phyloP scores from a whole-genome alignment of 1,140 invertebrate species.

The Brachionus angularis region DNA sequence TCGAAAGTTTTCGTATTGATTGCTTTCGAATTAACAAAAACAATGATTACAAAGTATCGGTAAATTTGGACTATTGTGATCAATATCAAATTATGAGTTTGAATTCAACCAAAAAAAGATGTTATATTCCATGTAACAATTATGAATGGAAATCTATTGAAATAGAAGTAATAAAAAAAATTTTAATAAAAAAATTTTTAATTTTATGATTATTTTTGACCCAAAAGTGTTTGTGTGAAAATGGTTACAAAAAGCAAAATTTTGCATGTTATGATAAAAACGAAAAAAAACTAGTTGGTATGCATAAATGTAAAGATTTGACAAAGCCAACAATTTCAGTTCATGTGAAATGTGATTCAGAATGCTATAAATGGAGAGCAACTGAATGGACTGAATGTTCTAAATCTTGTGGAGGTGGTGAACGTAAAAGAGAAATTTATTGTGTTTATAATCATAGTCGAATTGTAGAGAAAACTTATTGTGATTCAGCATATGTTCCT shows the following conservation, averaged over 20 bases:
- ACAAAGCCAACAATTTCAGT: background rate
- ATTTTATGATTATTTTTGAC: background rate
- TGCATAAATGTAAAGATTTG: background rate
- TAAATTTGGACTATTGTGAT: conserved; percentile 21
- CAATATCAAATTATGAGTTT: background rate
- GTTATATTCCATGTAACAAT: conserved; percentile 10
- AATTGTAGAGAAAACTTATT: background rate
- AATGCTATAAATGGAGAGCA: conserved; percentile 10
- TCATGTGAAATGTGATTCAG: conserved; percentile 2
- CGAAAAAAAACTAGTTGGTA: background rate
- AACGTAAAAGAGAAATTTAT: conserved; percentile 5
- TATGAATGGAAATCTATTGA: conserved; percentile 23
- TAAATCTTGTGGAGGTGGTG: conserved; percentile 27
- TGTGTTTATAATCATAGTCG: conserved; percentile 11
- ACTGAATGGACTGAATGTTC: conserved; percentile 41
- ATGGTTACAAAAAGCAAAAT: conserved; percentile 24
- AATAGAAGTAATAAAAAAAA: conserved; percentile 4
- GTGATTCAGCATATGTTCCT: background rate
- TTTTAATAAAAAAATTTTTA: background rate
- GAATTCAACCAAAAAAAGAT: background rate
- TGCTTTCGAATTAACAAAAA: background rate
- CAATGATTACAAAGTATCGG: background rate
- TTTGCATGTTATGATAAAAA: conserved; percentile 20
- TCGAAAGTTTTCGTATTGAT: background rate
- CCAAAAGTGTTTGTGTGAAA: conserved; percentile 12